A percentile compares a stretch with the other conserved stretches of the same genome.
Evolutionary conservation across 2,797 vertebrate species (phyloP).

Genomic region (Lemur catta): DNA sequence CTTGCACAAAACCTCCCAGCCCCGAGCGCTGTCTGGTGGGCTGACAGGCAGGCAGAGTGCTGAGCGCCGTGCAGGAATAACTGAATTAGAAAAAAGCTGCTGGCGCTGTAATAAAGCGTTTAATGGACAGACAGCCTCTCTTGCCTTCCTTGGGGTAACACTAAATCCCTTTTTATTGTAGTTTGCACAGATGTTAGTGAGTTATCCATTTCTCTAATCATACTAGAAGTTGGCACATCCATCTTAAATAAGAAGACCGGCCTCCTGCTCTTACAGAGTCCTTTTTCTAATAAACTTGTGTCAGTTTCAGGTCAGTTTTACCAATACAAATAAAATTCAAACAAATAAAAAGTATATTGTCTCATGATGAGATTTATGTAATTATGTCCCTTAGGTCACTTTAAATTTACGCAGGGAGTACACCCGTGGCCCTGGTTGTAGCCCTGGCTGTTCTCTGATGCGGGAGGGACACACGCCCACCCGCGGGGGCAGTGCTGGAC

Average conservation of each 20-base stretch:
- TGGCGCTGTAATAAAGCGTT: slow-evolving; percentile 99
- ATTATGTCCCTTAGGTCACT: slow-evolving; percentile 91
- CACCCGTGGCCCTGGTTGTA: slow-evolving; percentile 81
- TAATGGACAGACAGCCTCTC: slow-evolving; percentile 99
- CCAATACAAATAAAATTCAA: slow-evolving; percentile 98
- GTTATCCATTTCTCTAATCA: slow-evolving; percentile 98
- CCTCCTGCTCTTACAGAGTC: slow-evolving; percentile 87
- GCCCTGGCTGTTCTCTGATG: slow-evolving; percentile 76
- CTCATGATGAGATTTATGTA: slow-evolving; percentile 93
- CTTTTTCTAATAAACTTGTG: slow-evolving; percentile 91
- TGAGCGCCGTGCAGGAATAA: slow-evolving; percentile 93
- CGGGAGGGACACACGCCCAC: not conserved
- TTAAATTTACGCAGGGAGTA: slow-evolving; percentile 87
- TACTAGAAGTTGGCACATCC: slow-evolving; percentile 94
- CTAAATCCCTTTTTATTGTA: slow-evolving; percentile 99
- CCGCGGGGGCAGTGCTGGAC: not conserved
- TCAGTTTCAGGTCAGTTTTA: slow-evolving; percentile 92
- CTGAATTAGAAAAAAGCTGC: slow-evolving; percentile 98
- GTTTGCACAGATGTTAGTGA: slow-evolving; percentile 98
- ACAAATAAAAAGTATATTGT: slow-evolving; percentile 93
- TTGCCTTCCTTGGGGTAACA: slow-evolving; percentile 96
- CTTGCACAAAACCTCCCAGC: slow-evolving; percentile 87
- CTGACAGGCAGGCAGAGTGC: slow-evolving; percentile 92
- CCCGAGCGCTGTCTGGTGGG: slow-evolving; percentile 91
- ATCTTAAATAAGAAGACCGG: slow-evolving; percentile 90